These are phyloP conservation scores for Chironomus striatipennis DNA, from an alignment of 1,140 invertebrate genomes.

Conservation along the genomic window DNA sequence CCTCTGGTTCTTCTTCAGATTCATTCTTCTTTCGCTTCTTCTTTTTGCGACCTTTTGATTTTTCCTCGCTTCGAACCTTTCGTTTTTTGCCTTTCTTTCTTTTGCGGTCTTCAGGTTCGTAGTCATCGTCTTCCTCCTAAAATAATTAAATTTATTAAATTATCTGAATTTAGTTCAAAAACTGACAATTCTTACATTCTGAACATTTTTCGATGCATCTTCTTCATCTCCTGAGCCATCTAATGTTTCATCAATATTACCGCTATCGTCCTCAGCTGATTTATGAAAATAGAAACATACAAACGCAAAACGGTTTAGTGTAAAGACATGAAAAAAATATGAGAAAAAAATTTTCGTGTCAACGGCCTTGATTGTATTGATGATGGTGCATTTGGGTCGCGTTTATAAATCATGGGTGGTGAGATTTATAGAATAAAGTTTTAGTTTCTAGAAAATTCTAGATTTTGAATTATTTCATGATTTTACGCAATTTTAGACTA, in stretches of 20 bases:
- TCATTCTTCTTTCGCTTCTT: constrained; percentile 91
- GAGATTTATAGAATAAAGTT: background rate
- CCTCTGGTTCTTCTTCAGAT: constrained; percentile 79
- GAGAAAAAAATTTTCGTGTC: constrained; percentile 21
- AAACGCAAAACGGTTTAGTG: constrained; percentile 15
- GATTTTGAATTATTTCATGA: background rate
- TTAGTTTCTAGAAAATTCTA: background rate
- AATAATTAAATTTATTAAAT: too few relatives aligned
- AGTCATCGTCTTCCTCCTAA: constrained; percentile 76
- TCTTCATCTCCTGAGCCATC: background rate
- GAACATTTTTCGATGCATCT: background rate
- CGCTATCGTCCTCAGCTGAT: constrained; percentile 21
- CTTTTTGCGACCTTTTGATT: constrained; percentile 79
- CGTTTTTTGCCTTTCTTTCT: constrained; percentile 88
- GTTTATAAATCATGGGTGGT: background rate
- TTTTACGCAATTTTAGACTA: background rate
- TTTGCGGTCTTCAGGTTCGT: constrained; percentile 75
- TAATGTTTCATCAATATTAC: constrained; percentile 18
- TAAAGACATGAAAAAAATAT: constrained; percentile 27
- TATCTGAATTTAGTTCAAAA: too few relatives aligned
- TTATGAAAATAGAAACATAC: constrained; percentile 25
- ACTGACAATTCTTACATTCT: constrained; percentile 8
- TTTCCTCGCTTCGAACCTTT: constrained; percentile 72
- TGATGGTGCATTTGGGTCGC: background rate
- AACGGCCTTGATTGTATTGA: background rate